phyloP scores from a whole-genome alignment of 2,888 invertebrate species.

The Plusia festucae region DNA sequence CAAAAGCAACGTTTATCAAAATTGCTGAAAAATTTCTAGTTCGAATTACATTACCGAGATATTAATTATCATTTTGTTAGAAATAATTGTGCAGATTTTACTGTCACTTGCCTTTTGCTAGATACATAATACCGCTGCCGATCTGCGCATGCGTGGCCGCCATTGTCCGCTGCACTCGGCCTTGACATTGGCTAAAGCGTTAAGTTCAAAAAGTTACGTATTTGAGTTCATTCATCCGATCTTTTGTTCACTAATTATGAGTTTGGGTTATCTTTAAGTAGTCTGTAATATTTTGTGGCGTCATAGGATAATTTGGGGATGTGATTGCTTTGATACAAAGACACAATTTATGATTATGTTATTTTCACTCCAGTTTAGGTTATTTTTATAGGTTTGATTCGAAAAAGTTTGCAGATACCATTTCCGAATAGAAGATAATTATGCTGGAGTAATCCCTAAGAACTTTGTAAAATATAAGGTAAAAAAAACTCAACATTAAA shows the following conservation, averaged over 20 bases:
- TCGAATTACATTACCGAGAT: too few species aligned
- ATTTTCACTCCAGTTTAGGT: too few species aligned
- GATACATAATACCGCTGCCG: constrained; percentile 16
- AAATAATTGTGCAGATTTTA: too few species aligned
- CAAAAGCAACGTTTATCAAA: too few species aligned
- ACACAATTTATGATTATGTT: too few species aligned
- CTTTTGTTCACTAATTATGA: constrained; percentile 23
- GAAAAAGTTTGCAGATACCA: not conserved
- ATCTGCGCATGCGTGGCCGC: constrained; percentile 37
- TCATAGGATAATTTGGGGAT: not conserved
- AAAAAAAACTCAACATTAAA: not conserved
- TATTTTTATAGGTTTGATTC: too few species aligned
- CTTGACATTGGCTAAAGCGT: constrained; percentile 52
- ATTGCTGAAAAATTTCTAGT: too few species aligned
- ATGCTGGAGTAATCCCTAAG: too few species aligned
- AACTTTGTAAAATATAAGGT: not conserved
- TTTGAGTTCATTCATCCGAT: constrained; percentile 24
- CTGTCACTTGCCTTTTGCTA: not conserved
- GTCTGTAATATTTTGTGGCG: not conserved
- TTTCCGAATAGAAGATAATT: too few species aligned
- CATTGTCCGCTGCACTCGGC: constrained; percentile 39
- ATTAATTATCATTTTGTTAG: too few species aligned
- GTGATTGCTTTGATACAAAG: too few species aligned
- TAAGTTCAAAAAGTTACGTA: constrained; percentile 30
- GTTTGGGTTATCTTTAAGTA: not conserved